phyloP scores from a whole-genome alignment of 2,113 vertebrate genomes.

The Clinocottus analis region DNA sequence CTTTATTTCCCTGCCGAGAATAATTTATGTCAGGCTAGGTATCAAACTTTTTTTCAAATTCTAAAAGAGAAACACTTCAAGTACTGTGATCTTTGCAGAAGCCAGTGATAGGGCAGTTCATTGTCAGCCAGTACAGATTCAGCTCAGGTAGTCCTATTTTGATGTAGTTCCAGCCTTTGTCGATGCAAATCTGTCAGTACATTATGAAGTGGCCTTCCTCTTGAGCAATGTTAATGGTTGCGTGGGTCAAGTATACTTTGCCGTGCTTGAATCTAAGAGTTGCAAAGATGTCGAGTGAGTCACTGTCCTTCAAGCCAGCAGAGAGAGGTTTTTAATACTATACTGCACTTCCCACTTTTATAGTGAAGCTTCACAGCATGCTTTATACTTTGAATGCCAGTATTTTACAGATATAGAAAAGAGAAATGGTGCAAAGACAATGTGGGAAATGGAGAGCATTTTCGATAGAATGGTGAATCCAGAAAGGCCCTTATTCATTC shows the following conservation, averaged over 20 bases:
- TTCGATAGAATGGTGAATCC: slow-evolving; percentile 15
- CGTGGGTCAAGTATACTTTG: slow-evolving; percentile 20
- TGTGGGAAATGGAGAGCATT: neutral
- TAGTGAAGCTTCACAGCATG: neutral
- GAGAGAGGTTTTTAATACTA: neutral
- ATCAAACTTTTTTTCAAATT: neutral
- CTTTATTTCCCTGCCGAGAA: slow-evolving; percentile 25
- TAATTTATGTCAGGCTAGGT: slow-evolving; percentile 23
- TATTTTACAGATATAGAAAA: neutral
- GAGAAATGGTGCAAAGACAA: neutral
- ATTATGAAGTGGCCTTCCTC: slow-evolving; percentile 24
- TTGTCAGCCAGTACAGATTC: neutral
- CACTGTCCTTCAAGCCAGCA: slow-evolving; percentile 17
- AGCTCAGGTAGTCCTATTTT: slow-evolving; percentile 3
- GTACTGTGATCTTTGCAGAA: slow-evolving; percentile 20
- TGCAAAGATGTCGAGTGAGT: neutral
- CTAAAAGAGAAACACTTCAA: slow-evolving; percentile 20
- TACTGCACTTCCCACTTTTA: neutral
- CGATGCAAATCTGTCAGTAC: neutral
- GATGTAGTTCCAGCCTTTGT: neutral
- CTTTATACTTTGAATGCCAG: neutral
- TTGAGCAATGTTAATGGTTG: neutral
- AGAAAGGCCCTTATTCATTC: slow-evolving; percentile 18
- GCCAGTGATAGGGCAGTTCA: neutral
- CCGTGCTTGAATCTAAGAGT: slow-evolving; percentile 24